A percentile compares a stretch with the other conserved stretches of the same genome.
These are phyloP conservation scores for Leptodactylus fuscus DNA, from an alignment of 2,113 vertebrate species.

Conservation along the genomic window DNA sequence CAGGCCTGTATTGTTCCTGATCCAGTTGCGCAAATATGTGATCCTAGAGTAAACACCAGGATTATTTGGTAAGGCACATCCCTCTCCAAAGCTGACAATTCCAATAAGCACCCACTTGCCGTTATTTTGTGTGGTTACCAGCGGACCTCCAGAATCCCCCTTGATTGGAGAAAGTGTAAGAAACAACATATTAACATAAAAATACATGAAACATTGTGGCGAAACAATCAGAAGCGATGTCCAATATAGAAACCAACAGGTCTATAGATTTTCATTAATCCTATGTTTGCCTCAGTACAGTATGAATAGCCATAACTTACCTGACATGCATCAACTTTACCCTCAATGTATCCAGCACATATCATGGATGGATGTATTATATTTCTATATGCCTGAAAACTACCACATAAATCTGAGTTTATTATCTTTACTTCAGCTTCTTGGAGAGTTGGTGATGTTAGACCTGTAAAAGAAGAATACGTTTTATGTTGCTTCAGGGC, in stretches of 20 bases:
- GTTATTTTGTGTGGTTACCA: conserved; percentile 78
- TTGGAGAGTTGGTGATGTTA: neutral
- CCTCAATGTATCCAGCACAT: conserved; percentile 40
- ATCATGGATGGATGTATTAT: conserved; percentile 24
- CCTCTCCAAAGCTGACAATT: conserved; percentile 82
- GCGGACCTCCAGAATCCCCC: conserved; percentile 89
- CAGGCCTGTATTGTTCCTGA: conserved; percentile 74
- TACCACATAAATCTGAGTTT: neutral
- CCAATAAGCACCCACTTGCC: conserved; percentile 84
- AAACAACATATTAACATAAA: neutral
- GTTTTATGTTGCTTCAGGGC: no score
- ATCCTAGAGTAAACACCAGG: conserved; percentile 85
- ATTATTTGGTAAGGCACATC: conserved; percentile 75
- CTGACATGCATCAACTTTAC: conserved; percentile 45
- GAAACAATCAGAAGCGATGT: neutral
- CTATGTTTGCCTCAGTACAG: conserved; percentile 27
- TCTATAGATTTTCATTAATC: neutral
- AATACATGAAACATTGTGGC: no score
- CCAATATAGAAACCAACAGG: neutral
- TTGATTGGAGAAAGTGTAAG: conserved; percentile 59
- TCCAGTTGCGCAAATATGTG: conserved; percentile 80
- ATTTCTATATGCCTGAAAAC: neutral
- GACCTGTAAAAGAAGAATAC: neutral
- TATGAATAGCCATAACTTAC: neutral
- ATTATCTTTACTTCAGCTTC: conserved; percentile 43